A percentile compares a stretch with the other conserved stretches of the same genome.
Evolutionary conservation across 2,113 vertebrate genomes (phyloP).

Genomic region (Cnemophilus loriae): DNA sequence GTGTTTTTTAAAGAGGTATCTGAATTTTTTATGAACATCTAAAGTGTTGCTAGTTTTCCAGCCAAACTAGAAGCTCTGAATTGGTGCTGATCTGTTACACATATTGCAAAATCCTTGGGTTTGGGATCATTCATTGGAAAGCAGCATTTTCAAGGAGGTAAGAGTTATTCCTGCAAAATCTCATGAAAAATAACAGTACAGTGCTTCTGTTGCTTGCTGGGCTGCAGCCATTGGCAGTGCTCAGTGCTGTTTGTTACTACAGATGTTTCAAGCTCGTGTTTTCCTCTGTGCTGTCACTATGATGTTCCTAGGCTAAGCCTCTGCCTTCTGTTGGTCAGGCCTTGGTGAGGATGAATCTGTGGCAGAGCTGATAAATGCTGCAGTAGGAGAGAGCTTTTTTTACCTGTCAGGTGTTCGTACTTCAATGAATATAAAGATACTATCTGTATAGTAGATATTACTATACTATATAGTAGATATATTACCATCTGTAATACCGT

Average conservation of each 20-base stretch:
- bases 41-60: not conserved
- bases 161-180: not conserved
- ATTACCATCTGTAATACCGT: rapidly evolving
- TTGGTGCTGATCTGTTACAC: not conserved
- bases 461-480: too few relatives aligned
- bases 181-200: not conserved
- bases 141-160: not conserved
- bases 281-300: not conserved
- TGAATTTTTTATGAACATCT: not conserved
- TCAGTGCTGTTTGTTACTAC: not conserved
- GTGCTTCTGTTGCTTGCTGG: not conserved
- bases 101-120: not conserved
- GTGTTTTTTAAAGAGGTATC: not conserved
- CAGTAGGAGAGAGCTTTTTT: not conserved
- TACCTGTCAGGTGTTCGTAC: not conserved
- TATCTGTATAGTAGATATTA: too few relatives aligned
- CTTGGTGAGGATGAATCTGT: not conserved
- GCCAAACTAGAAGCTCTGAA: not conserved
- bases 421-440: not conserved
- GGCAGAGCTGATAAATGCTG: not conserved
- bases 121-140: not conserved
- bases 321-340: not conserved
- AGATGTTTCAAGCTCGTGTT: not conserved
- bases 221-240: not conserved
- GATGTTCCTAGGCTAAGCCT: not conserved